Conservation (phyloP, 1,140 invertebrate species). For the Stegodyphus mimosarum region DNA sequence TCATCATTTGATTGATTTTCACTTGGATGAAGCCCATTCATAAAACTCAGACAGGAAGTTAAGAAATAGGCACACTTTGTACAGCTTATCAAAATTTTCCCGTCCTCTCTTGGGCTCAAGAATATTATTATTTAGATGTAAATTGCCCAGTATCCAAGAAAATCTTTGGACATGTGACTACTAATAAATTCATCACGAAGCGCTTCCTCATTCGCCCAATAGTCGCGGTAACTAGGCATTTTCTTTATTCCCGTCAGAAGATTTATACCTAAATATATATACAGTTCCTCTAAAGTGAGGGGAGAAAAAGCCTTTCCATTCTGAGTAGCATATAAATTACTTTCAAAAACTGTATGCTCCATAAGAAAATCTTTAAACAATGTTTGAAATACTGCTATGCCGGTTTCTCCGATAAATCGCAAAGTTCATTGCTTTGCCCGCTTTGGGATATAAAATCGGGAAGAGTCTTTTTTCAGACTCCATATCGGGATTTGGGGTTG, state of each 20-base stretch:
- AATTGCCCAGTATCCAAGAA: constrained; percentile 2
- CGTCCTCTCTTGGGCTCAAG: neutral
- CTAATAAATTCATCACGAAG: neutral
- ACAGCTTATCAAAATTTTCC: constrained; percentile 14
- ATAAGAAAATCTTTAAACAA: neutral
- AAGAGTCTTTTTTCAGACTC: no score
- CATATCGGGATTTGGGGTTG: no score
- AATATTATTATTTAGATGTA: neutral
- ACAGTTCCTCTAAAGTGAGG: neutral
- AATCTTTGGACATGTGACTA: neutral
- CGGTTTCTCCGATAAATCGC: neutral
- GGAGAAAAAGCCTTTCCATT: neutral
- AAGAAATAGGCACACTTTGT: neutral
- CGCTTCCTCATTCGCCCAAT: neutral
- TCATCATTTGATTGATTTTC: constrained; percentile 59
- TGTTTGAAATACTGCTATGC: neutral
- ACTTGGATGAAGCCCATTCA: neutral
- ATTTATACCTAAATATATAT: constrained; percentile 5
- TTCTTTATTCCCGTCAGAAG: constrained; percentile 1
- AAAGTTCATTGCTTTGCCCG: no score
- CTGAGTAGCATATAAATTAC: constrained; percentile 18
- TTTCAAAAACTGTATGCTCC: neutral
- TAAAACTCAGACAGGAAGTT: neutral
- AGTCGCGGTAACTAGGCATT: constrained; percentile 7
- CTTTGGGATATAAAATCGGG: no score